These are phyloP conservation scores for Bhutanitis thaidina DNA, from an alignment of 2,888 invertebrate genomes.

Conservation along the genomic window DNA sequence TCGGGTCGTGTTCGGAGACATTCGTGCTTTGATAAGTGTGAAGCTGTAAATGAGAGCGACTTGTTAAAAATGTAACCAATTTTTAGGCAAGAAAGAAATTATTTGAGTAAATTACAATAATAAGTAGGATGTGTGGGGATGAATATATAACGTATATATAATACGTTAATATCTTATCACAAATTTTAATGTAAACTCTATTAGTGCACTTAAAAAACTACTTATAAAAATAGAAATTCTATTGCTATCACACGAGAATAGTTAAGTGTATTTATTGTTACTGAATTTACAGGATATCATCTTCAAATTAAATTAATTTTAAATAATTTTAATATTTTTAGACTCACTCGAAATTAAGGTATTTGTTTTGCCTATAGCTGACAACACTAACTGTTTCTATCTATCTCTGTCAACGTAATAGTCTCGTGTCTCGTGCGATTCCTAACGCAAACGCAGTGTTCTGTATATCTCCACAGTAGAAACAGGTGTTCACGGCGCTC, in stretches of 20 bases:
- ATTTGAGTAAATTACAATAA: too few relatives aligned
- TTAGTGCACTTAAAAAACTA: too few relatives aligned
- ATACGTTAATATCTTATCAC: too few relatives aligned
- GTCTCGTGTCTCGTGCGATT: constrained; percentile 6
- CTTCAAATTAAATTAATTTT: too few relatives aligned
- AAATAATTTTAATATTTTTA: too few relatives aligned
- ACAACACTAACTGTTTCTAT: constrained; percentile 10
- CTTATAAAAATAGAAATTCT: too few relatives aligned
- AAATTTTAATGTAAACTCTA: too few relatives aligned
- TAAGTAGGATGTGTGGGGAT: too few relatives aligned
- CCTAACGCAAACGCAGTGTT: constrained; percentile 20
- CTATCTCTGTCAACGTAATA: constrained; percentile 21
- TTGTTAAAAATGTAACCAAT: constrained; percentile 23
- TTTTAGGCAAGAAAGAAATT: constrained; percentile 3
- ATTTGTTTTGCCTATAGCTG: not conserved
- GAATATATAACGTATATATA: too few relatives aligned
- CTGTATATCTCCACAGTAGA: not conserved
- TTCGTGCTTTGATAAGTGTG: constrained; percentile 46
- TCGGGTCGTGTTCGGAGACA: constrained; percentile 37
- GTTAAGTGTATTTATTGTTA: too few relatives aligned
- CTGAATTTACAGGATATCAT: too few relatives aligned
- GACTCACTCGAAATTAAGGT: not conserved
- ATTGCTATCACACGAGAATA: too few relatives aligned
- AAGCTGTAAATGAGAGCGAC: constrained; percentile 54
- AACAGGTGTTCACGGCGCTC: not conserved